phyloP scores from a whole-genome alignment of 2,113 vertebrate species.

The Vidua chalybeata region DNA sequence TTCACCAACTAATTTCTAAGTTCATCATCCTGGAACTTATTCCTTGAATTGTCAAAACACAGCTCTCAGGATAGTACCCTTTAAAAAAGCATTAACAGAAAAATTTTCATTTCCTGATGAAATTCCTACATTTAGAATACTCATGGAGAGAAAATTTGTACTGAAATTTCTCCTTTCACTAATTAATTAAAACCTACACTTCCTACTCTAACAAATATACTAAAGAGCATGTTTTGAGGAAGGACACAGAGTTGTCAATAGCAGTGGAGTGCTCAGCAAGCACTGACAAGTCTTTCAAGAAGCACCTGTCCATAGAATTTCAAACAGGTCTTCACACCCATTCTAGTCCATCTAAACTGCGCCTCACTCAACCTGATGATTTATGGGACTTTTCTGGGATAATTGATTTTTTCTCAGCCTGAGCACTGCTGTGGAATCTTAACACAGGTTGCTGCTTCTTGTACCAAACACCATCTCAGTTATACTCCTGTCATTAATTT shows the following conservation, averaged over 20 bases:
- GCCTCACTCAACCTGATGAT: background rate
- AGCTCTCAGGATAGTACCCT: background rate
- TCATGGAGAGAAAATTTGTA: background rate
- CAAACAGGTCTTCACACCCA: background rate
- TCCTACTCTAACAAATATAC: background rate
- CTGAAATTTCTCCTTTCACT: background rate
- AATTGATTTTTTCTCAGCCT: background rate
- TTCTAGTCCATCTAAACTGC: background rate
- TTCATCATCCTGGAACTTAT: background rate
- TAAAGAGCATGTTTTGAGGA: background rate
- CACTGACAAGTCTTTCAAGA: background rate
- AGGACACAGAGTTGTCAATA: background rate
- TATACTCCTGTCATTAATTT: background rate
- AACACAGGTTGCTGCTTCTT: background rate
- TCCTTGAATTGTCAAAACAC: background rate
- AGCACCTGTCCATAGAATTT: background rate
- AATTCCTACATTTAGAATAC: background rate
- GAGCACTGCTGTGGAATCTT: accelerated
- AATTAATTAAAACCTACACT: background rate
- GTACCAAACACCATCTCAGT: background rate
- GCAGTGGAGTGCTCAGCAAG: background rate
- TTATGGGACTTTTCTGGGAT: background rate
- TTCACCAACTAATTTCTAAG: background rate
- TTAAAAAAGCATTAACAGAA: background rate
- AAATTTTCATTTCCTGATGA: background rate